phyloP scores from a whole-genome alignment of 2,113 vertebrate species.

The Ptyas mucosa region DNA sequence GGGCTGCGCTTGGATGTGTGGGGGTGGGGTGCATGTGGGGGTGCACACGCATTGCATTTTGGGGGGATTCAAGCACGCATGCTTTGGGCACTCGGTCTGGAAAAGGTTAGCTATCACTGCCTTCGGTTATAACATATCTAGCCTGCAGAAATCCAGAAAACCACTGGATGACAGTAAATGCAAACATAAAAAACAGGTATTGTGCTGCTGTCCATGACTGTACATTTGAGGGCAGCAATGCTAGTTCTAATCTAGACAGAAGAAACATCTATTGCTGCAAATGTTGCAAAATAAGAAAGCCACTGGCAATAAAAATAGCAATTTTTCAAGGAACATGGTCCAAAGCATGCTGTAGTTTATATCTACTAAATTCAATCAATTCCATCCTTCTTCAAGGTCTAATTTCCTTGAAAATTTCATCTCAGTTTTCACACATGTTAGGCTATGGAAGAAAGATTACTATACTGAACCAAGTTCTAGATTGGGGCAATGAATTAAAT shows the following conservation, averaged over 20 bases:
- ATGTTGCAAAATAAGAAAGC: background rate
- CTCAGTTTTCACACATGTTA: background rate
- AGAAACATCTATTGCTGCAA: background rate
- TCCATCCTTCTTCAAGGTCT: background rate
- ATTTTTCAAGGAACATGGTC: background rate
- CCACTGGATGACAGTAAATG: background rate
- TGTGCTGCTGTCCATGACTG: background rate
- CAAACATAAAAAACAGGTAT: background rate
- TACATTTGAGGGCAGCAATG: background rate
- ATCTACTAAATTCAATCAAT: background rate
- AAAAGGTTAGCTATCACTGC: too few relatives aligned
- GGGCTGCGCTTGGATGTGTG: too few relatives aligned
- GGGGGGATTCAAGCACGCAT: accelerated
- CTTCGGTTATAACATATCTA: background rate
- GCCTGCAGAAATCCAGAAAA: background rate
- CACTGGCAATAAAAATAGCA: background rate
- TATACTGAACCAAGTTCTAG: background rate
- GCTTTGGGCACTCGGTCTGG: too few relatives aligned
- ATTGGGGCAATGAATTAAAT: background rate
- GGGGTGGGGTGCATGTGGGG: too few relatives aligned
- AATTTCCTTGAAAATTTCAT: background rate
- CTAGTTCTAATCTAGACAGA: background rate
- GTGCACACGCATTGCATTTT: too few relatives aligned
- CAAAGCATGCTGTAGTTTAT: background rate
- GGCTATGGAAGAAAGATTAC: background rate